Evolutionary conservation across 1,140 invertebrate species (phyloP).

Genomic region (Eueides isabella): DNA sequence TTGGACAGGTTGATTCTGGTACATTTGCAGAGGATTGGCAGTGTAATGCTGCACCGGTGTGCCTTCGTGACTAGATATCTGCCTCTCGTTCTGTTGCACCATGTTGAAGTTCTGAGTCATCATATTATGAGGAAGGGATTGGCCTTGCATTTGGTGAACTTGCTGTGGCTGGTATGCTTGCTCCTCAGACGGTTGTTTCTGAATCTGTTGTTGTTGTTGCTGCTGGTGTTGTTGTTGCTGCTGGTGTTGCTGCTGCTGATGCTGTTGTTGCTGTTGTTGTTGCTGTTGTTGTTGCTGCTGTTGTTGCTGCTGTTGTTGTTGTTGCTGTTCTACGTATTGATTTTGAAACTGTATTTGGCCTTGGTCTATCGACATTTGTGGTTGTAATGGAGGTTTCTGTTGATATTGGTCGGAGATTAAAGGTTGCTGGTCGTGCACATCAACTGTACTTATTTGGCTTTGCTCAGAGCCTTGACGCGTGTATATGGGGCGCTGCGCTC

Average conservation of each 20-base stretch:
- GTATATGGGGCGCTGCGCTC: conserved; percentile 72
- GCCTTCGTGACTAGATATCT: conserved; percentile 82
- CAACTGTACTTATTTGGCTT: conserved; percentile 67
- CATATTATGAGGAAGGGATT: conserved; percentile 71
- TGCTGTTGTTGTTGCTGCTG: background rate
- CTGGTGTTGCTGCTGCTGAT: background rate
- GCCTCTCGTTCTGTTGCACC: conserved; percentile 71
- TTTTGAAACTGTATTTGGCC: conserved; percentile 69
- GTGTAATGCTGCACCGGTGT: conserved; percentile 77
- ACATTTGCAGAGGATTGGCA: conserved; percentile 74
- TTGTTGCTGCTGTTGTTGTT: background rate
- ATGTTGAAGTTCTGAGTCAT: conserved; percentile 59
- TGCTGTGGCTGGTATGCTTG: conserved; percentile 31
- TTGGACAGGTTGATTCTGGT: conserved; percentile 62
- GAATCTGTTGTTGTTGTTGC: background rate
- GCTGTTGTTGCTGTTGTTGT: background rate
- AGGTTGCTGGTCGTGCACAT: conserved; percentile 65
- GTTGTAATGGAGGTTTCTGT: conserved; percentile 65
- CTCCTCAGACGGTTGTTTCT: background rate
- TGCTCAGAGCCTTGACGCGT: conserved; percentile 72
- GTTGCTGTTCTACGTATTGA: conserved; percentile 53
- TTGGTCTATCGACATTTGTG: conserved; percentile 68
- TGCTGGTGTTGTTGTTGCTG: background rate
- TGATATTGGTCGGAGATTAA: conserved; percentile 73
- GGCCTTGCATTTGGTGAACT: conserved; percentile 66